Conservation (phyloP, 2,888 invertebrate genomes). For the Ennomos fuscantarius region DNA sequence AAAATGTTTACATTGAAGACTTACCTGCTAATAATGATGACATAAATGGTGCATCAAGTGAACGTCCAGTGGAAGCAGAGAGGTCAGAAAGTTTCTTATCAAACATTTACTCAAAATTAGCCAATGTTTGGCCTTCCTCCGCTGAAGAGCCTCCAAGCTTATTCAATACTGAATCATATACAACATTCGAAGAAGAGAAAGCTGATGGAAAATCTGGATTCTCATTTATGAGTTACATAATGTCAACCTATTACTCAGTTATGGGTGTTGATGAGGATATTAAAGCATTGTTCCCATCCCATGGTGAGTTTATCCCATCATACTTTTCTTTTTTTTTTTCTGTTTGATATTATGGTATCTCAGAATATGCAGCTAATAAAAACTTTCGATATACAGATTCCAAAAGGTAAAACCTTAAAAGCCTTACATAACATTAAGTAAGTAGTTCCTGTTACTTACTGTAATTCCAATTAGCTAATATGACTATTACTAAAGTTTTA, state of each 20-base stretch:
- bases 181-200: constrained; percentile 46
- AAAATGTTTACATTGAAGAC: constrained; percentile 17
- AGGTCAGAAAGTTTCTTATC: constrained; percentile 59
- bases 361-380: too few relatives aligned
- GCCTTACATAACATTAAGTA: too few relatives aligned
- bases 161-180: constrained; percentile 55
- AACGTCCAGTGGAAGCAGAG: constrained; percentile 44
- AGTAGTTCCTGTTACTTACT: too few relatives aligned
- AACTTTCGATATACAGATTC: too few relatives aligned
- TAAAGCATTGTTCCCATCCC: constrained; percentile 69
- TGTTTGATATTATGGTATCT: too few relatives aligned
- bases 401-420: too few relatives aligned
- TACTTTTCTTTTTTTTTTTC: not conserved
- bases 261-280: constrained; percentile 67
- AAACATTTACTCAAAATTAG: constrained; percentile 64
- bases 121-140: constrained; percentile 66
- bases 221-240: constrained; percentile 68
- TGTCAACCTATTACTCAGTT: constrained; percentile 61
- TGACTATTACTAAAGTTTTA: too few relatives aligned
- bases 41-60: constrained; percentile 40
- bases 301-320: constrained; percentile 62
- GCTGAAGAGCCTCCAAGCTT: constrained; percentile 61
- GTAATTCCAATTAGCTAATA: too few relatives aligned
- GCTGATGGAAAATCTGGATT: constrained; percentile 57
- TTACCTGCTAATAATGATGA: constrained; percentile 18